These are phyloP conservation scores for Bufo gargarizans DNA, from an alignment of 2,113 vertebrate genomes.

Conservation along the genomic window DNA sequence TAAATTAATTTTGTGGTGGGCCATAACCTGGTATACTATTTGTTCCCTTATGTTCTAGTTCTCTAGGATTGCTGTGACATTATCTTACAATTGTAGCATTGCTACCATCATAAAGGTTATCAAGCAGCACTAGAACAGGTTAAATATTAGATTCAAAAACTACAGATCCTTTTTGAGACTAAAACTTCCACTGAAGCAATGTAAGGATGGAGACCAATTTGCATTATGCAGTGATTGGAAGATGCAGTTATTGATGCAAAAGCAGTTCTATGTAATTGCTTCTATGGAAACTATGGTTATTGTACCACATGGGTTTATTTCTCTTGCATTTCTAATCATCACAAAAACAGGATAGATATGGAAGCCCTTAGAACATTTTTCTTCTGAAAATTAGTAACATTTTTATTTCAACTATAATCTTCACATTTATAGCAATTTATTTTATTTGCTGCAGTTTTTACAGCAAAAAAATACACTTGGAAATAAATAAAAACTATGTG, in stretches of 20 bases:
- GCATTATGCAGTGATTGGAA: neutral
- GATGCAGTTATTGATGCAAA: neutral
- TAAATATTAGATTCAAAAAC: neutral
- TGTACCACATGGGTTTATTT: neutral
- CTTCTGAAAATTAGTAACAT: too few species aligned
- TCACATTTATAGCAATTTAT: too few species aligned
- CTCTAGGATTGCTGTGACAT: neutral
- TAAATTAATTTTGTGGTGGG: neutral
- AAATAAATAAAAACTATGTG: too few species aligned
- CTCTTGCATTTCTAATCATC: neutral
- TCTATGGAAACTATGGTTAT: neutral
- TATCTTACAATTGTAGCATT: neutral
- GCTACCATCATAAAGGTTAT: neutral
- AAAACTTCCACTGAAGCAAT: neutral
- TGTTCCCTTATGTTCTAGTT: neutral
- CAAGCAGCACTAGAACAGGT: neutral
- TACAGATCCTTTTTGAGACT: neutral
- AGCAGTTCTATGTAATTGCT: neutral
- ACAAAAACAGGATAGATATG: neutral
- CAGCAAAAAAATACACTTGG: too few species aligned
- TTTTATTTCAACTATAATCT: too few species aligned
- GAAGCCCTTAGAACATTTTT: neutral
- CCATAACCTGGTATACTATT: neutral
- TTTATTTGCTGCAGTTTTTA: too few species aligned
- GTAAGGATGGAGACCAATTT: neutral